Conservation (phyloP, 2,113 vertebrate genomes). For the Mohoua ochrocephala region DNA sequence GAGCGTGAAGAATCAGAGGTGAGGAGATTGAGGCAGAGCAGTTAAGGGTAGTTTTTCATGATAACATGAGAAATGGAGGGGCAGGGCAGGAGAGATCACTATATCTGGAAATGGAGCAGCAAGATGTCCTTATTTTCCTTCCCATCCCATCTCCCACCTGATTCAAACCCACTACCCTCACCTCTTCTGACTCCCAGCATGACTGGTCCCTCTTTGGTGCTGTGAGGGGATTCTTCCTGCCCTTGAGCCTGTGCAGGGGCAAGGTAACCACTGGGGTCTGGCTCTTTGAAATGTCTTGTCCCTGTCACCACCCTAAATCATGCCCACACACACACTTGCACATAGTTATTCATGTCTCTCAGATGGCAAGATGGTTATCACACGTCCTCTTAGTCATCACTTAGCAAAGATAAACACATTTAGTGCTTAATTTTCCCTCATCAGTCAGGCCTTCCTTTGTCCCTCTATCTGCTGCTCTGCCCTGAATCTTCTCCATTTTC, state of each 20-base stretch:
- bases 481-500: not conserved
- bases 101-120: not conserved
- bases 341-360: not conserved
- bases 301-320: not conserved
- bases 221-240: not conserved
- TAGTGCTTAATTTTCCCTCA: conserved; percentile 1
- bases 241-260: not conserved
- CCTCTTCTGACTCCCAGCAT: not conserved
- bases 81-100: not conserved
- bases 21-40: not conserved
- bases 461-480: not conserved
- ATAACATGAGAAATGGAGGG: not conserved
- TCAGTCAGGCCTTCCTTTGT: not conserved
- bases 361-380: conserved; percentile 23
- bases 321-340: not conserved
- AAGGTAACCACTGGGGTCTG: not conserved
- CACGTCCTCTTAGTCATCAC: conserved; percentile 40
- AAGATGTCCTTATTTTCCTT: not conserved
- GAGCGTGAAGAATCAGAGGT: not conserved
- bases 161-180: not conserved
- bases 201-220: not conserved
- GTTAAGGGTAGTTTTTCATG: not conserved
- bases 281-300: not conserved
- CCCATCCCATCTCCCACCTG: not conserved
- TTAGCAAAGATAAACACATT: conserved; percentile 54